Conservation (phyloP, 2,797 vertebrate species). For the Tenualosa thibaudeaui region DNA sequence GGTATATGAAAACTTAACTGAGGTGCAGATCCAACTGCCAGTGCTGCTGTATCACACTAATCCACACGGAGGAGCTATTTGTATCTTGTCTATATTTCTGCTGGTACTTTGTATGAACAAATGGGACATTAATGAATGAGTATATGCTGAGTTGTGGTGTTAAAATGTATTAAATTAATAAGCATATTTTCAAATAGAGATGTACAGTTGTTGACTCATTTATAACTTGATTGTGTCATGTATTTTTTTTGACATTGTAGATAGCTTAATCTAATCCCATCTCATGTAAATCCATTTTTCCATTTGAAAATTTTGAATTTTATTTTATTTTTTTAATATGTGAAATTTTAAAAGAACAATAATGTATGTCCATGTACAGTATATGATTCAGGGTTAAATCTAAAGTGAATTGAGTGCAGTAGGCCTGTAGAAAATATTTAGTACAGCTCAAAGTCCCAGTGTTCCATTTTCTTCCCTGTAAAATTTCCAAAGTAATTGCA, state of each 20-base stretch:
- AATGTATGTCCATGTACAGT: not conserved
- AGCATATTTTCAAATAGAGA: not conserved
- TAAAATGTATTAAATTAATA: not conserved
- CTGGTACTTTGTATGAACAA: not conserved
- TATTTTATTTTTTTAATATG: not conserved
- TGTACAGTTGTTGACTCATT: not conserved
- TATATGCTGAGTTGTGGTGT: not conserved
- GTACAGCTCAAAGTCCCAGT: not conserved
- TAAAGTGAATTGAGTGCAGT: not conserved
- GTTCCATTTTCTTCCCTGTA: not conserved
- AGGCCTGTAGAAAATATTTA: not conserved
- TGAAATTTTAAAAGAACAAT: not conserved
- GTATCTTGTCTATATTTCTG: not conserved
- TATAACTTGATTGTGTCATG: not conserved
- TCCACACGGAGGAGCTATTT: not conserved
- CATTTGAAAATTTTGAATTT: not conserved
- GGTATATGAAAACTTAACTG: not conserved
- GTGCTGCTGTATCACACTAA: not conserved
- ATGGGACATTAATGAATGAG: not conserved
- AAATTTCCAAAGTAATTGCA: not conserved
- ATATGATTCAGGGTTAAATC: not conserved
- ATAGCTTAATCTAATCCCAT: not conserved
- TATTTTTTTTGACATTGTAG: not conserved
- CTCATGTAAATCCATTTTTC: not conserved
- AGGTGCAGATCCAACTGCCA: not conserved